Conservation (phyloP, 2,888 invertebrate species). For the Agrotis clavis region DNA sequence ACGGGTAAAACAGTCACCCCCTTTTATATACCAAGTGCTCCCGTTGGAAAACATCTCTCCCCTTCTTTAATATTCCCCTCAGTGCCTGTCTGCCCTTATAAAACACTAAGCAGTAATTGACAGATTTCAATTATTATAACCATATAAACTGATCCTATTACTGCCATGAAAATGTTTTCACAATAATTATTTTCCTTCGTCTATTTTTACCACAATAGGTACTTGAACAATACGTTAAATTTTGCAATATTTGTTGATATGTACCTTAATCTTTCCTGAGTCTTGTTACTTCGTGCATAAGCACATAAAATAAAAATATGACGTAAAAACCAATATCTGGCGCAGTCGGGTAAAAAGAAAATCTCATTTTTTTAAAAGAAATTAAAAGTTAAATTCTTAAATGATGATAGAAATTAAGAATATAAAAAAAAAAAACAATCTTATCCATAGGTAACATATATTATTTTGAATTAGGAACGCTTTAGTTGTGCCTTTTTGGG, state of each 20-base stretch:
- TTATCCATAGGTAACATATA: no score
- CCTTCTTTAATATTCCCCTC: conserved; percentile 90
- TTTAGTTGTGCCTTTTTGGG: neutral
- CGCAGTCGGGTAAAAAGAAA: no score
- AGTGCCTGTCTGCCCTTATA: conserved; percentile 74
- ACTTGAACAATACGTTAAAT: neutral
- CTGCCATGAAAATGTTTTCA: conserved; percentile 69
- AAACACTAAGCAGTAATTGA: conserved; percentile 81
- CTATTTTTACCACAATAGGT: conserved; percentile 23
- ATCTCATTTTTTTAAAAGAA: no score
- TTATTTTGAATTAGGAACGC: conserved; percentile 2
- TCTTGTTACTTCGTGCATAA: neutral
- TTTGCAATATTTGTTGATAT: neutral
- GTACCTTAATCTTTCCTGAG: neutral
- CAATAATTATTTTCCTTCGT: conserved; percentile 43
- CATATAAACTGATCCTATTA: conserved; percentile 80
- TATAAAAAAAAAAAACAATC: no score
- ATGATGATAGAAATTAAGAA: no score
- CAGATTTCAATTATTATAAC: conserved; percentile 85
- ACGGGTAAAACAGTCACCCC: conserved; percentile 59
- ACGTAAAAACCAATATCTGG: no score
- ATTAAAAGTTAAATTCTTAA: no score
- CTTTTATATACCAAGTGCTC: conserved; percentile 79
- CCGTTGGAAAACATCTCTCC: conserved; percentile 78
- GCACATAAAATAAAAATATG: no score